Evolutionary conservation across 2,888 invertebrate species (phyloP).

Genomic region (Panzeria rudis): DNA sequence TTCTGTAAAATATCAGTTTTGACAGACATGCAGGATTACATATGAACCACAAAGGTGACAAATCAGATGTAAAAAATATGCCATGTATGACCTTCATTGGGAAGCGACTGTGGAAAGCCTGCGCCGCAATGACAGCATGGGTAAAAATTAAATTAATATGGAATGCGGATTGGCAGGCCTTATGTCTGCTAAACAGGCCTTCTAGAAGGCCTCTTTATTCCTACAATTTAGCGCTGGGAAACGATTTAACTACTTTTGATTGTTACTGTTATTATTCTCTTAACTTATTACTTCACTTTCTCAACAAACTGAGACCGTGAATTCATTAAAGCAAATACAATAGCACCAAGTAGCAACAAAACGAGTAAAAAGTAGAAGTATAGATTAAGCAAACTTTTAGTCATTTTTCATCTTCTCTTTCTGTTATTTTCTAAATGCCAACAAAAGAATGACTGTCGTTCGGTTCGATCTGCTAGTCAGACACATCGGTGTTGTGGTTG

Average conservation of each 20-base stretch:
- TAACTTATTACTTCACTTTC: neutral
- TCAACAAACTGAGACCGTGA: neutral
- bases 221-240: no score
- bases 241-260: neutral
- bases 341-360: neutral
- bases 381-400: conserved; percentile 18
- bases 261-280: neutral
- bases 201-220: no score
- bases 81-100: no score
- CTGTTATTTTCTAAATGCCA: conserved; percentile 22
- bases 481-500: conserved; percentile 40
- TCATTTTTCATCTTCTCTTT: conserved; percentile 9
- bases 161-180: no score
- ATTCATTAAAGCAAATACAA: conserved; percentile 27
- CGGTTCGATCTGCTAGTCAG: conserved; percentile 5
- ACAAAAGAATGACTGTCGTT: conserved; percentile 22
- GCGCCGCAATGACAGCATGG: no score
- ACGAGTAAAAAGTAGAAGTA: conserved; percentile 26
- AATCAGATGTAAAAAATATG: no score
- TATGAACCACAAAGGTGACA: no score
- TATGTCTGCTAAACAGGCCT: no score
- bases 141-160: no score
- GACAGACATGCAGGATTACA: no score
- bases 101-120: no score
- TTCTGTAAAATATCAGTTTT: no score